Evolutionary conservation across 2,888 invertebrate genomes (phyloP).

Genomic region (Perizoma flavofasciatum): DNA sequence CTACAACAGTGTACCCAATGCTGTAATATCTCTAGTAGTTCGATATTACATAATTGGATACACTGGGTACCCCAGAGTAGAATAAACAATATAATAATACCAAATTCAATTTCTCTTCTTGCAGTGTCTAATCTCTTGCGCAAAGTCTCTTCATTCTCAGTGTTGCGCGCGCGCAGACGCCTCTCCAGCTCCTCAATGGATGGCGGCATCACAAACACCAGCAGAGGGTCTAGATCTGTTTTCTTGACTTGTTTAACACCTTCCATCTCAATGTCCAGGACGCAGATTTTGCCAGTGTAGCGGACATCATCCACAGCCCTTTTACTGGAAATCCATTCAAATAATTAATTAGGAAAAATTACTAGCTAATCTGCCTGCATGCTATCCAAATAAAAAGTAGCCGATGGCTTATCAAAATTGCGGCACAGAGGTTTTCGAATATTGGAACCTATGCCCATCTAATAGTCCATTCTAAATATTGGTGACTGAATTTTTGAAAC

Average conservation of each 20-base stretch:
- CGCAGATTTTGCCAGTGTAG: constrained; percentile 92
- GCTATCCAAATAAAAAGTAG: too few species aligned
- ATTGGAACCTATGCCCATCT: too few species aligned
- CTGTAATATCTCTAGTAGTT: too few species aligned
- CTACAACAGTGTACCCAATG: too few species aligned
- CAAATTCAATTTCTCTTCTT: constrained; percentile 92
- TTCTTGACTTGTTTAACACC: constrained; percentile 94
- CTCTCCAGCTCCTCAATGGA: constrained; percentile 90
- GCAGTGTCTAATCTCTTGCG: constrained; percentile 91
- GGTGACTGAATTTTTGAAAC: too few species aligned
- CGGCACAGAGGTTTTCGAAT: too few species aligned
- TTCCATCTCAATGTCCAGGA: constrained; percentile 97
- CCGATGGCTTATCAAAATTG: too few species aligned
- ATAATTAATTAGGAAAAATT: too few species aligned
- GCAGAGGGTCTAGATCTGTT: constrained; percentile 91
- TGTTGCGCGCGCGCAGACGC: constrained; percentile 90
- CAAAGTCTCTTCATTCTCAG: constrained; percentile 95
- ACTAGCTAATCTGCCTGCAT: too few species aligned
- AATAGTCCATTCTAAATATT: too few species aligned
- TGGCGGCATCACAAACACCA: constrained; percentile 97
- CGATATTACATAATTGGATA: too few species aligned
- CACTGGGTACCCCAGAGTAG: too few species aligned
- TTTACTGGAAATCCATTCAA: constrained; percentile 85
- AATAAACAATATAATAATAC: constrained; percentile 73
- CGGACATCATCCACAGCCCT: constrained; percentile 92